Percentiles rank a stretch among this genome's conserved stretches.
phyloP scores from a whole-genome alignment of 2,797 vertebrate genomes.

The Centroberyx gerrardi region DNA sequence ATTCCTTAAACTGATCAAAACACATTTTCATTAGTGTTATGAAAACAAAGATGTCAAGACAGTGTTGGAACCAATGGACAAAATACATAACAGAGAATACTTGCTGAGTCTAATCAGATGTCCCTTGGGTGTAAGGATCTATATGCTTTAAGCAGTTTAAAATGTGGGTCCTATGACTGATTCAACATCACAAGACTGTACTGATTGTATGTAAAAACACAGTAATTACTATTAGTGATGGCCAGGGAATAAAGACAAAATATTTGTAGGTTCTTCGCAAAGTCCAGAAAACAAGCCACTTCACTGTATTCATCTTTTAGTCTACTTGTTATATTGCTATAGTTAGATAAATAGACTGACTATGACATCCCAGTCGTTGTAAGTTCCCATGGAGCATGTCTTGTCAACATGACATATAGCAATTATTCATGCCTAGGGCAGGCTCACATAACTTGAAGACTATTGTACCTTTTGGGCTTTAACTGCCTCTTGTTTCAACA shows the following conservation, averaged over 20 bases:
- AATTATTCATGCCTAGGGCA: slow-evolving; percentile 11
- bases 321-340: slow-evolving; percentile 4
- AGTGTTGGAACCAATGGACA: no score
- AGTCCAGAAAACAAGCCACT: neutral
- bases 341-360: slow-evolving; percentile 12
- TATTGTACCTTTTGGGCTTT: neutral
- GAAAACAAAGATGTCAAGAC: no score
- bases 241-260: neutral
- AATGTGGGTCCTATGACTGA: neutral
- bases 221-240: neutral
- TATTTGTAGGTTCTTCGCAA: neutral
- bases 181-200: neutral
- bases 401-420: slow-evolving; percentile 10
- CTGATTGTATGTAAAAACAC: neutral
- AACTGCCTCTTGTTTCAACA: slow-evolving; percentile 16
- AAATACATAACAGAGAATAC: no score
- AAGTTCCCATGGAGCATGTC: slow-evolving; percentile 12
- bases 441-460: neutral
- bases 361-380: slow-evolving; percentile 6
- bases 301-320: neutral
- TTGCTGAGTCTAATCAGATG: no score
- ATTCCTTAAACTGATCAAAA: neutral
- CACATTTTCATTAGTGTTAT: no score
- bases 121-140: neutral
- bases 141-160: neutral